Conservation (phyloP, 2,888 invertebrate genomes). For the Holacanthella duospinosa region DNA sequence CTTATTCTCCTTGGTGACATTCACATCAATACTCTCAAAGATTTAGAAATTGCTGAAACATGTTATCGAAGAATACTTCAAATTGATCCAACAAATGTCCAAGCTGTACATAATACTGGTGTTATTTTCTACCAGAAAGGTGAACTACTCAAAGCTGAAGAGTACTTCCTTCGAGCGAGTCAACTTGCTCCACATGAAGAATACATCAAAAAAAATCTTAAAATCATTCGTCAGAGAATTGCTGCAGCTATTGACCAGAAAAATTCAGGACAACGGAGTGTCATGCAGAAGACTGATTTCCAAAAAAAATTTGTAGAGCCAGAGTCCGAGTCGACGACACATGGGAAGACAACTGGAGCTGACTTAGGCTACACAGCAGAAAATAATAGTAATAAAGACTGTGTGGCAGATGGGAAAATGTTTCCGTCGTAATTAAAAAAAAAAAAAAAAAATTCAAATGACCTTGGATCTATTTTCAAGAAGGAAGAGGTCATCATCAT, state of each 20-base stretch:
- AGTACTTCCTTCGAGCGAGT: conserved; percentile 70
- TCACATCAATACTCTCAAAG: conserved; percentile 89
- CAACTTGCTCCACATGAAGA: conserved; percentile 77
- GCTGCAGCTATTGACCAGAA: conserved; percentile 29
- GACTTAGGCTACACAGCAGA: conserved; percentile 24
- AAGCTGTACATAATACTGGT: conserved; percentile 89
- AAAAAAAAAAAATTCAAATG: background rate
- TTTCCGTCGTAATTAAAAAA: conserved; percentile 18
- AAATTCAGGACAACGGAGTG: conserved; percentile 10
- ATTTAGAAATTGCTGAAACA: conserved; percentile 87
- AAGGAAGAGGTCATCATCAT: background rate
- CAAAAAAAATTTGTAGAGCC: conserved; percentile 3
- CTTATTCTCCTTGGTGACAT: conserved; percentile 87
- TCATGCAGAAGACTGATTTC: conserved; percentile 15
- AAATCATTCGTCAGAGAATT: conserved; percentile 68
- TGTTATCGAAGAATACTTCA: conserved; percentile 81
- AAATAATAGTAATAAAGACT: conserved; percentile 27
- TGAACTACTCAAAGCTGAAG: conserved; percentile 68
- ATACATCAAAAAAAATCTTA: conserved; percentile 79
- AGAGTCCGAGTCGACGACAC: background rate
- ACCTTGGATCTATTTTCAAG: background rate
- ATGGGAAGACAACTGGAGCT: conserved; percentile 13
- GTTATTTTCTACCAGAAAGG: conserved; percentile 91
- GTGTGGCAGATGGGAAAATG: conserved; percentile 26
- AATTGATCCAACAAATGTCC: conserved; percentile 79